Conservation (phyloP, 2,797 vertebrate species). For the Acanthurus tractus region DNA sequence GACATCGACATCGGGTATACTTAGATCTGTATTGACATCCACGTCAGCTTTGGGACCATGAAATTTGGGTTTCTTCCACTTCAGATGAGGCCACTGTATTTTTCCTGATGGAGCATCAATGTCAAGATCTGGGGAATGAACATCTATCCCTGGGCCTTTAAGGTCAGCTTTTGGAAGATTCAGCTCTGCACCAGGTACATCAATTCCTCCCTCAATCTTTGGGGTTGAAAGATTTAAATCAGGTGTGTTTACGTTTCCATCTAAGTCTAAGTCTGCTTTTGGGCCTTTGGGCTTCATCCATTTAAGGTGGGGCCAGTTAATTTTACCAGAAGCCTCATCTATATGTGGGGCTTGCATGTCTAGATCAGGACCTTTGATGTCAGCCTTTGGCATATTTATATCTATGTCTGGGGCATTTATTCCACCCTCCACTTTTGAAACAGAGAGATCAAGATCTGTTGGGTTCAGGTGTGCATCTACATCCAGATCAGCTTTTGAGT, state of each 20-base stretch:
- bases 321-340: constrained; percentile 66
- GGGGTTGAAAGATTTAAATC: constrained; percentile 63
- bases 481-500: constrained; percentile 58
- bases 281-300: constrained; percentile 72
- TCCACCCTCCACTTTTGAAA: constrained; percentile 60
- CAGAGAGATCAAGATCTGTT: constrained; percentile 54
- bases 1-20: constrained; percentile 58
- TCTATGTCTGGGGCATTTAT: constrained; percentile 55
- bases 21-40: constrained; percentile 64
- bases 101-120: constrained; percentile 67
- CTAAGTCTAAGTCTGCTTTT: constrained; percentile 54
- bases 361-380: constrained; percentile 49
- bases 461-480: constrained; percentile 59
- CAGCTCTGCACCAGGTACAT: constrained; percentile 65
- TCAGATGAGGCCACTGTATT: constrained; percentile 75
- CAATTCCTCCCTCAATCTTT: constrained; percentile 64
- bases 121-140: constrained; percentile 60
- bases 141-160: constrained; percentile 44
- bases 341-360: constrained; percentile 51
- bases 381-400: constrained; percentile 47
- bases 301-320: constrained; percentile 76
- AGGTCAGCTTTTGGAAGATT: constrained; percentile 70
- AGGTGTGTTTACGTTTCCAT: constrained; percentile 55
- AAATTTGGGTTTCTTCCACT: constrained; percentile 75
- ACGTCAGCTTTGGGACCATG: constrained; percentile 64